phyloP scores from a whole-genome alignment of 2,113 vertebrate species.

The Megalops atlanticus region DNA sequence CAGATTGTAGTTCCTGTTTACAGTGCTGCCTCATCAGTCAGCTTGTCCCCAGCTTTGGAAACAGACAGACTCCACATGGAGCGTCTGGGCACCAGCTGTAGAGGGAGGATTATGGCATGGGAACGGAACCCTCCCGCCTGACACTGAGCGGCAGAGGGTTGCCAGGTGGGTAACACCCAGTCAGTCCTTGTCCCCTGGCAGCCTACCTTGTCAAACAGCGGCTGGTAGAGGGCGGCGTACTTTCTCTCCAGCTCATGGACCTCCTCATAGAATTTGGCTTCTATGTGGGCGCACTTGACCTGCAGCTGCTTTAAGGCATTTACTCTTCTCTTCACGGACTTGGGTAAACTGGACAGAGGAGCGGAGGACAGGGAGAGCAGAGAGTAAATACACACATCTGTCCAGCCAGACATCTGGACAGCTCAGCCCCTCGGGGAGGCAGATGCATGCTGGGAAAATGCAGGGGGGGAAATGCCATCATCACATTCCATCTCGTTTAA shows the following conservation, averaged over 20 bases:
- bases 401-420: background rate
- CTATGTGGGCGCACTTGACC: slow-evolving; percentile 90
- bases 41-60: slow-evolving; percentile 62
- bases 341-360: slow-evolving; percentile 82
- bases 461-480: background rate
- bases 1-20: slow-evolving; percentile 14
- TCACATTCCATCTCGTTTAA: background rate
- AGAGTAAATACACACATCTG: background rate
- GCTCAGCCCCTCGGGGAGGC: background rate
- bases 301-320: slow-evolving; percentile 94
- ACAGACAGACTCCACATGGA: slow-evolving; percentile 56
- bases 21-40: background rate
- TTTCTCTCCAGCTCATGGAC: slow-evolving; percentile 96
- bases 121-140: slow-evolving; percentile 26
- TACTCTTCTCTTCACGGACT: slow-evolving; percentile 90
- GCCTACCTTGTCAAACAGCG: slow-evolving; percentile 91
- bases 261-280: slow-evolving; percentile 97
- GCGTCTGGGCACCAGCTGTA: slow-evolving; percentile 51
- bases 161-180: background rate
- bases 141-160: slow-evolving; percentile 3
- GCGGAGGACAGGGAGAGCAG: slow-evolving; percentile 22
- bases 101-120: slow-evolving; percentile 56
- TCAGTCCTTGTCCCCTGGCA: background rate
- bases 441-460: too few relatives aligned
- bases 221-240: slow-evolving; percentile 89